Percentiles rank a stretch among this genome's conserved stretches.
Evolutionary conservation across 64 coral and sea anemone species (phyloP).

Genomic region (Pachyseris speciosa): DNA sequence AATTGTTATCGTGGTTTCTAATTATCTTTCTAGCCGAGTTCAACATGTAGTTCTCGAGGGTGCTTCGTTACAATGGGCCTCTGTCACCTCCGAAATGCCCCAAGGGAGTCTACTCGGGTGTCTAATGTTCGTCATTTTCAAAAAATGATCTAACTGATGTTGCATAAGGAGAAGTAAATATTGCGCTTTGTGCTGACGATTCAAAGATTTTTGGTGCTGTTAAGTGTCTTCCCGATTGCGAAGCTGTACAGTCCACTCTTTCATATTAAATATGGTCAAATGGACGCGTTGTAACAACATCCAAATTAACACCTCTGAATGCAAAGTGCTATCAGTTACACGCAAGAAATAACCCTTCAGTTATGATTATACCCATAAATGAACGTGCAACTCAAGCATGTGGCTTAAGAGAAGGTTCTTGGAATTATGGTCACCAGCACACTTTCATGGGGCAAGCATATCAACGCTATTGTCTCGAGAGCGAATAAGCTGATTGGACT

Average conservation of each 20-base stretch:
- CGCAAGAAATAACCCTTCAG: background rate
- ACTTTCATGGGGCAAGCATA: conserved; percentile 28
- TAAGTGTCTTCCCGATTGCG: conserved; percentile 31
- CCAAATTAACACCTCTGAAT: conserved; percentile 45
- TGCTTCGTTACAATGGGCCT: conserved; percentile 49
- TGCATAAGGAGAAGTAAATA: background rate
- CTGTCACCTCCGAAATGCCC: conserved; percentile 52
- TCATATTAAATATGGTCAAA: conserved; percentile 21
- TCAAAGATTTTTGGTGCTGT: conserved; percentile 54
- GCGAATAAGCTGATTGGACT: conserved; percentile 36
- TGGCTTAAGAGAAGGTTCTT: conserved; percentile 17
- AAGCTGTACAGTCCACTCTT: conserved; percentile 35
- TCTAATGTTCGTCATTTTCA: conserved; percentile 39
- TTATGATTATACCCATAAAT: background rate
- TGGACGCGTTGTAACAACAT: conserved; percentile 62
- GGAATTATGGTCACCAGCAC: conserved; percentile 19
- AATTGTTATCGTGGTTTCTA: conserved; percentile 40
- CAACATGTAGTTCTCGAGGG: conserved; percentile 35
- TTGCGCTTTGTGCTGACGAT: conserved; percentile 49
- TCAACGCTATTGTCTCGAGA: background rate
- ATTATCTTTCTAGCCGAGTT: conserved; percentile 39
- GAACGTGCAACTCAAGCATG: background rate
- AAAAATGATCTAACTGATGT: conserved; percentile 52
- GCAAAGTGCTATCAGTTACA: conserved; percentile 37
- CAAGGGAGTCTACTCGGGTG: conserved; percentile 53